Percentiles rank a stretch among this genome's conserved stretches.
phyloP scores from a whole-genome alignment of 2,888 invertebrate species.

The Eupithecia exiguata region DNA sequence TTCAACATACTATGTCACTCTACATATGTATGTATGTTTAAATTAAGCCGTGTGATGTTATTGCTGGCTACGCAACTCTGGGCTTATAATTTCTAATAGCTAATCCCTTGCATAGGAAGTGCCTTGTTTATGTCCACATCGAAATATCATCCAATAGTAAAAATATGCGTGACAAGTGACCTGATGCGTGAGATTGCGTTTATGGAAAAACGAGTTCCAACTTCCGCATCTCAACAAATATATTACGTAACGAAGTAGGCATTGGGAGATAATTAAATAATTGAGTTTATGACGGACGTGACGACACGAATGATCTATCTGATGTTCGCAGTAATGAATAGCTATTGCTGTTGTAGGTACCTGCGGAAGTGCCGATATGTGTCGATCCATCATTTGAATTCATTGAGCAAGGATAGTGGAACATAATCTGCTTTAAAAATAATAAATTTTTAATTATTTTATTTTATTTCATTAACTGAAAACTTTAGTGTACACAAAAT shows the following conservation, averaged over 20 bases:
- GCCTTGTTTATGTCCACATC: background rate
- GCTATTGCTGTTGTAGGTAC: background rate
- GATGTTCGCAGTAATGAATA: constrained; percentile 3
- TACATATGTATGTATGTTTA: too few species aligned
- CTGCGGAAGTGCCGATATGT: background rate
- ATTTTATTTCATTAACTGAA: background rate
- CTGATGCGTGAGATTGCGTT: constrained; percentile 14
- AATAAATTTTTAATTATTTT: background rate
- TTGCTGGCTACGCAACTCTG: background rate
- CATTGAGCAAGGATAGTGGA: background rate
- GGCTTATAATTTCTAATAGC: background rate
- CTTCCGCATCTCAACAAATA: constrained; percentile 25
- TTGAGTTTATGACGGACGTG: constrained; percentile 13
- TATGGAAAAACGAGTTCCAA: constrained; percentile 15
- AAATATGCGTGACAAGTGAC: background rate
- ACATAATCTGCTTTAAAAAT: background rate
- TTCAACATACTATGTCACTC: background rate
- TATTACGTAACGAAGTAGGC: constrained; percentile 2
- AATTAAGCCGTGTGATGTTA: background rate
- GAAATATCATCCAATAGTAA: background rate
- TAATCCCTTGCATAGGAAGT: background rate
- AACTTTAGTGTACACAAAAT: background rate
- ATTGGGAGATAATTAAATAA: constrained; percentile 14
- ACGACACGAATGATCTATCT: background rate
- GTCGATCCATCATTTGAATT: background rate